Percentiles rank a stretch among this genome's conserved stretches.
phyloP scores from a whole-genome alignment of 2,888 invertebrate genomes.

The Microctonus aethiopoides region DNA sequence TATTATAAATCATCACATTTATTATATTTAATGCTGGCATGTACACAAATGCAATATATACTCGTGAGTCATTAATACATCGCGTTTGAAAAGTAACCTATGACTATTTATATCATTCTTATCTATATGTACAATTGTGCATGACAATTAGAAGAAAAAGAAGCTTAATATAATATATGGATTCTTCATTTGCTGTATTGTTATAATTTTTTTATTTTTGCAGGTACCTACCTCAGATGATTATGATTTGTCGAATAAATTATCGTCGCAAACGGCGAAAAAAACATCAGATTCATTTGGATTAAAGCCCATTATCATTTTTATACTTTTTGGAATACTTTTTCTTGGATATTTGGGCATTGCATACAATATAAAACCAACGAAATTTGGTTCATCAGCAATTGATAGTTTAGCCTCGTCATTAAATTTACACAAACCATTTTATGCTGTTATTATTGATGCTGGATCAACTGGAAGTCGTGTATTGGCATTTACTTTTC shows the following conservation, averaged over 20 bases:
- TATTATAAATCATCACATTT: not conserved
- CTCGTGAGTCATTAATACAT: conserved; percentile 48
- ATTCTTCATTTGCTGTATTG: not conserved
- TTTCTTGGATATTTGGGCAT: conserved; percentile 59
- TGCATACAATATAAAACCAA: conserved; percentile 54
- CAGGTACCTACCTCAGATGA: conserved; percentile 19
- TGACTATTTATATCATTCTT: not conserved
- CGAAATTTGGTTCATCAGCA: conserved; percentile 65
- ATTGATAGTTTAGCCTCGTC: conserved; percentile 79
- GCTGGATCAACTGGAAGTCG: conserved; percentile 95
- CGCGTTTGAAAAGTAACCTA: not conserved
- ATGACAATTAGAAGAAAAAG: no score
- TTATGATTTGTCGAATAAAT: not conserved
- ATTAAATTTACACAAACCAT: conserved; percentile 77
- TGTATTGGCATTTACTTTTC: conserved; percentile 85
- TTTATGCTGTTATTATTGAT: conserved; percentile 90
- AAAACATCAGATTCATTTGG: conserved; percentile 42
- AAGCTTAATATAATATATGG: no score
- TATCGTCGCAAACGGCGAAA: conserved; percentile 43
- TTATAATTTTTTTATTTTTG: not conserved
- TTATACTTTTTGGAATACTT: conserved; percentile 47
- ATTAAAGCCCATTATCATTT: conserved; percentile 47
- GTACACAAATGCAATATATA: conserved; percentile 50
- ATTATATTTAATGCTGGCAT: not conserved
- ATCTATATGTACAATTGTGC: not conserved